Percentiles rank a stretch among this genome's conserved stretches.
These are phyloP conservation scores for Tangara arthus DNA, from an alignment of 2,797 vertebrate species.

Conservation along the genomic window DNA sequence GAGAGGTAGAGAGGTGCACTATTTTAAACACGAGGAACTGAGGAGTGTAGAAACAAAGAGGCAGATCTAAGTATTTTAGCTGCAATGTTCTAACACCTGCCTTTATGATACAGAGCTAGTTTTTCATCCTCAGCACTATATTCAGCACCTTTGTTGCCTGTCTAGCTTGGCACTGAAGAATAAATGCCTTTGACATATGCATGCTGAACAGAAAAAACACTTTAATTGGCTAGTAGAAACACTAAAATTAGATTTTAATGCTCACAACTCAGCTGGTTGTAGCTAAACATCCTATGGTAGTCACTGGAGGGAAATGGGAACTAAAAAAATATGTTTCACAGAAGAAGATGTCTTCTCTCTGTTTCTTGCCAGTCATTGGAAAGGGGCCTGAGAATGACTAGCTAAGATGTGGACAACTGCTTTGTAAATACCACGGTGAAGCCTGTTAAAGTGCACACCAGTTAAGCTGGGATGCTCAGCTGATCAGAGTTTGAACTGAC, in stretches of 20 bases:
- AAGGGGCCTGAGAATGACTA: not conserved
- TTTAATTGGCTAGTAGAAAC: not conserved
- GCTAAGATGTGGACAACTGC: not conserved
- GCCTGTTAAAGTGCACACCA: not conserved
- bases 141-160: not conserved
- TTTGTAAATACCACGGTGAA: not conserved
- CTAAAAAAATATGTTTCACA: not conserved
- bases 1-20: not conserved
- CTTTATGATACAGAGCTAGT: not conserved
- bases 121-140: not conserved
- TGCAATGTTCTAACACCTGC: not conserved
- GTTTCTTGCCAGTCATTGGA: not conserved
- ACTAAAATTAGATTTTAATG: not conserved
- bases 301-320: not conserved
- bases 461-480: not conserved
- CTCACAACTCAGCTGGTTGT: not conserved
- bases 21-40: not conserved
- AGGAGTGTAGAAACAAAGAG: not conserved
- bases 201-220: not conserved
- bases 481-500: not conserved
- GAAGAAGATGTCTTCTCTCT: not conserved
- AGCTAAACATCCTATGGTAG: not conserved
- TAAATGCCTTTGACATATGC: not conserved
- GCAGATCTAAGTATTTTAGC: not conserved
- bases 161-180: not conserved